phyloP scores from a whole-genome alignment of 1,140 invertebrate genomes.

The Zaprionus tsacasi region DNA sequence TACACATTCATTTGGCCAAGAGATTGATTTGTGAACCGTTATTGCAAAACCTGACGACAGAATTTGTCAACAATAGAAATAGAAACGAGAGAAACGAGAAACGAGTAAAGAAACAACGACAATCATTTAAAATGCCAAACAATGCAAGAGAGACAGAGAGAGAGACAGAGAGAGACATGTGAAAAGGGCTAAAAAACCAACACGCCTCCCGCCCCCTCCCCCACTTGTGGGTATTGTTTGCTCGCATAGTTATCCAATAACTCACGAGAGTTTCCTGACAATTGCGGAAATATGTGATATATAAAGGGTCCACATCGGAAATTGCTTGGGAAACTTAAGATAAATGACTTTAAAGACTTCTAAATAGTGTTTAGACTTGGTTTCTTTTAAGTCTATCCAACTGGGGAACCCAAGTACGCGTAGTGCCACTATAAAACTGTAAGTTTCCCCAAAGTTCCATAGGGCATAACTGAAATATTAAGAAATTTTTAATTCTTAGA shows the following conservation, averaged over 20 bases:
- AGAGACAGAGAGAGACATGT: background rate
- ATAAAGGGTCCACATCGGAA: background rate
- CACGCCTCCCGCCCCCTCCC: too few species aligned
- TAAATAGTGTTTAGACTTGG: too few species aligned
- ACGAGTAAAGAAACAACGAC: slow-evolving; percentile 15
- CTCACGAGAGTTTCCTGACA: slow-evolving; percentile 16
- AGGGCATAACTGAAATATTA: slow-evolving; percentile 9
- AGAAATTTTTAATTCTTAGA: background rate
- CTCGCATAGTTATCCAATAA: slow-evolving; percentile 2
- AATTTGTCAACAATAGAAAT: slow-evolving; percentile 26
- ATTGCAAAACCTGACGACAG: slow-evolving; percentile 38
- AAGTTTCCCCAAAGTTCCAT: slow-evolving; percentile 3
- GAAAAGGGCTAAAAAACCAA: background rate
- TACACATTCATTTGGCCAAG: slow-evolving; percentile 9
- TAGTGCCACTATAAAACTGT: too few species aligned
- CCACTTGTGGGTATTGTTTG: background rate
- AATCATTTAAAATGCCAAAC: slow-evolving; percentile 25
- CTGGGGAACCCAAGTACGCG: background rate
- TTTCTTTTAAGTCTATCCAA: too few species aligned
- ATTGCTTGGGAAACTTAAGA: background rate
- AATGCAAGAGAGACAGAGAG: background rate
- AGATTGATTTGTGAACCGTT: slow-evolving; percentile 23
- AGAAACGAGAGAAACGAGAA: background rate
- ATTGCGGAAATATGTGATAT: background rate
- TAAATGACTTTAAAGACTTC: too few species aligned